Conservation (phyloP, 2,888 invertebrate genomes). For the Pegoplata infirma region DNA sequence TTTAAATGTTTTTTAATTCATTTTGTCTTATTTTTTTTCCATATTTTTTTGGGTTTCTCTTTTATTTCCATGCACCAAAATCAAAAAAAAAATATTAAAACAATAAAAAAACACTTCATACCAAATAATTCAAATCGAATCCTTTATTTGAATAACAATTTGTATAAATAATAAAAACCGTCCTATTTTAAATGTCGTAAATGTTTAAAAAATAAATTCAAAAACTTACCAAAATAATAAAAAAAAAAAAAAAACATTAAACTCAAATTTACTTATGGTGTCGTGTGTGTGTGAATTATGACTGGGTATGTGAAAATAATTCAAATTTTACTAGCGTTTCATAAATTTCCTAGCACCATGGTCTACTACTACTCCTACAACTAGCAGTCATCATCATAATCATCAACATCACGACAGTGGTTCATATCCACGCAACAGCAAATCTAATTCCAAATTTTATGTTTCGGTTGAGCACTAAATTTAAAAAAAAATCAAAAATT, state of each 20-base stretch:
- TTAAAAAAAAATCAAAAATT: constrained; percentile 15
- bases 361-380: constrained; percentile 65
- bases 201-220: constrained; percentile 29
- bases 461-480: constrained; percentile 75
- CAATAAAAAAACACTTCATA: constrained; percentile 60
- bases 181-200: constrained; percentile 37
- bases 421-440: constrained; percentile 74
- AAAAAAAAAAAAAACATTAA: constrained; percentile 39
- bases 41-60: constrained; percentile 69
- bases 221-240: constrained; percentile 45
- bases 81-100: constrained; percentile 60
- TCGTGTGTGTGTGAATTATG: constrained; percentile 55
- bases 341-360: constrained; percentile 76
- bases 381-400: constrained; percentile 54
- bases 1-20: constrained; percentile 67
- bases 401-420: constrained; percentile 68
- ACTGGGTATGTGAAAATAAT: constrained; percentile 41
- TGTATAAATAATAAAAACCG: constrained; percentile 34
- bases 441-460: constrained; percentile 78
- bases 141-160: constrained; percentile 43
- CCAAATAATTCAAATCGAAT: constrained; percentile 60
- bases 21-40: constrained; percentile 65
- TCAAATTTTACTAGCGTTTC: constrained; percentile 70
- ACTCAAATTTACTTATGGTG: constrained; percentile 31
- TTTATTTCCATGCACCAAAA: constrained; percentile 74